Evolutionary conservation across 92 coral and sea anemone genomes (phyloP).

Genomic region (Parazoanthus darwini): DNA sequence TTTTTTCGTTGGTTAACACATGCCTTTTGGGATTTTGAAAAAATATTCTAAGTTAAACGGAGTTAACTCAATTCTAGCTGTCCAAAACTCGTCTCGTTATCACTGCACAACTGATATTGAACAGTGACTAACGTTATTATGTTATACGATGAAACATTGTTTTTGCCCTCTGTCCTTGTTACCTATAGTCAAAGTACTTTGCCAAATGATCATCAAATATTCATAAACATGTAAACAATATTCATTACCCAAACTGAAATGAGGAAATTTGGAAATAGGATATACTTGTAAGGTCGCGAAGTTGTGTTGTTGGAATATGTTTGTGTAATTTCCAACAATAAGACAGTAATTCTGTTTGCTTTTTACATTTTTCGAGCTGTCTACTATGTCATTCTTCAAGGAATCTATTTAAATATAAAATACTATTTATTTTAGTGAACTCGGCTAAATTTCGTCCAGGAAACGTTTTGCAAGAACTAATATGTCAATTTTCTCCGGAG

Average conservation of each 20-base stretch:
- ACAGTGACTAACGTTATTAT: not conserved
- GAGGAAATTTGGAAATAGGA: not conserved
- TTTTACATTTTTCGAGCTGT: not conserved
- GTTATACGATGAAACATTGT: not conserved
- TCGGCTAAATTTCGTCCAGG: not conserved
- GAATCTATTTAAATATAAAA: too few relatives aligned
- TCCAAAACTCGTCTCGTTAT: too few relatives aligned
- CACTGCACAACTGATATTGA: not conserved
- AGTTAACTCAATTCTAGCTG: not conserved
- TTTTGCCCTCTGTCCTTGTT: not conserved
- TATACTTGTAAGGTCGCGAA: not conserved
- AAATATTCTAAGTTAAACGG: not conserved
- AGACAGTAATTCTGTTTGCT: not conserved
- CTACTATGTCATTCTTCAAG: not conserved
- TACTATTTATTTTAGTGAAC: not conserved
- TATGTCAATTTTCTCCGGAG: not conserved
- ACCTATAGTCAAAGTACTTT: constrained; percentile 14
- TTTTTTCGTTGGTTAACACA: not conserved
- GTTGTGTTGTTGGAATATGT: too few relatives aligned
- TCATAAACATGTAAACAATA: not conserved
- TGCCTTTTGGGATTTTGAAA: not conserved
- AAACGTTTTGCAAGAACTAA: not conserved
- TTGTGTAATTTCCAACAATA: not conserved
- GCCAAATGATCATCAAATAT: constrained; percentile 5
- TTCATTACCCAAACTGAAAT: not conserved